Evolutionary conservation across 2,113 vertebrate genomes (phyloP), one percentile per base, ranked within the genome.

Genomic region (Chloropsis cyanopogon): DNA sequence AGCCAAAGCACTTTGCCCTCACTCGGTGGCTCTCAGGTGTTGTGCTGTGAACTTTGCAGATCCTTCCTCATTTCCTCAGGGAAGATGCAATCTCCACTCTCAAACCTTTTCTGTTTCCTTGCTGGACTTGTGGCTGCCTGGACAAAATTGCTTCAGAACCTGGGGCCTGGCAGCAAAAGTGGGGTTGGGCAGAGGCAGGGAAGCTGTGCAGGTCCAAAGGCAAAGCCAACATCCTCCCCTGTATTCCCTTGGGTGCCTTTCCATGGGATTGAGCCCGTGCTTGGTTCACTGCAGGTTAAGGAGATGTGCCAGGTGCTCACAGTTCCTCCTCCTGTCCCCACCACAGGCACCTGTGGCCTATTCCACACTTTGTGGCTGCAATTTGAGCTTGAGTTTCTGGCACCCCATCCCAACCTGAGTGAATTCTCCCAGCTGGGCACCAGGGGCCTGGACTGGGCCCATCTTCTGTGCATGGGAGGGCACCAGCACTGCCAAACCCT

Each of bases 241-340:
- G 0, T 2, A 1, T 13, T 25, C 12, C 11, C 44, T 14, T 42
- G 60, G n/a, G 6, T 46, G 20, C 22, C 11, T 88, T 25, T 11
- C 26, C 26, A 12, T 3, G 14, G 49, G 12, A 8, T 3, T 19
- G 26, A 29, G 11, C 26, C 53, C 10, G 1, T 6, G 7, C 4
- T 31, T 42, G 14, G 16, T 3, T 59, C 28, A 5, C 29, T 42
- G 71, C 23, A 10, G 29, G 42, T 64, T 13, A 19, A 76, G 33
- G 29, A 12, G 35, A 18, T 28, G 37, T 39, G 20, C 7, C 31
- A 35, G 13, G 22, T 24, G 41, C 26, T 70, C 41, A 3, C 4
- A 1, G 28, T 14, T 63, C 35, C 63, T 35, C 7, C 26, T 20
- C 4, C 8, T 11, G 11, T 8, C 33, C 22, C 37, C 8, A 6